Conservation (phyloP, 2,888 invertebrate genomes). For the Pediacus dermestoides region DNA sequence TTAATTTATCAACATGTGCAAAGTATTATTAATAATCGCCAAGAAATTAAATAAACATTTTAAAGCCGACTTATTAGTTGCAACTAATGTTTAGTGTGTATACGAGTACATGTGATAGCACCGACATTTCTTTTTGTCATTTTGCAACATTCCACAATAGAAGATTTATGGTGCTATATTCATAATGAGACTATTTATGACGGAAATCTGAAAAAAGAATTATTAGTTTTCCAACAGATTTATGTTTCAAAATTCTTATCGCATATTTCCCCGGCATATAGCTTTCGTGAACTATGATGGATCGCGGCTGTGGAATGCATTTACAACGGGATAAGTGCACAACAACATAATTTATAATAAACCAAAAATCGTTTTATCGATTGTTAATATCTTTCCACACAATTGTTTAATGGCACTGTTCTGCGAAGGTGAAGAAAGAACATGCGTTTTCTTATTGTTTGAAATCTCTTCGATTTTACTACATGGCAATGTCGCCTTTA, state of each 20-base stretch:
- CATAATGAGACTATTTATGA: conserved; percentile 40
- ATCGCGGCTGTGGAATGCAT: conserved; percentile 22
- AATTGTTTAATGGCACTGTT: too few relatives aligned
- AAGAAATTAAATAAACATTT: conserved; percentile 30
- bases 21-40: conserved; percentile 23
- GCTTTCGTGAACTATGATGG: conserved; percentile 24
- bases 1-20: conserved; percentile 24
- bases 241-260: conserved; percentile 17
- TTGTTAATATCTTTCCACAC: too few relatives aligned
- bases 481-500: too few relatives aligned
- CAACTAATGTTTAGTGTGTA: too few relatives aligned
- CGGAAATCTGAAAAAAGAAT: conserved; percentile 36
- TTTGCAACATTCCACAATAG: conserved; percentile 30
- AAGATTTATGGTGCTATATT: conserved; percentile 40
- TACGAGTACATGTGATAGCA: conserved; percentile 20
- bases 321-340: conserved; percentile 21
- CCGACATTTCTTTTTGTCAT: conserved; percentile 22
- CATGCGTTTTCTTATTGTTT: too few relatives aligned
- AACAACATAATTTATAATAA: too few relatives aligned
- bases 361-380: too few relatives aligned
- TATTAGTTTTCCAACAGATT: conserved; percentile 29
- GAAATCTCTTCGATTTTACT: too few relatives aligned
- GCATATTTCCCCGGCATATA: not conserved
- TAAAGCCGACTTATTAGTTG: conserved; percentile 25
- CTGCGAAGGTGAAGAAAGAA: too few relatives aligned